Conservation (phyloP, 2,888 invertebrate species). For the Furcula furcula region DNA sequence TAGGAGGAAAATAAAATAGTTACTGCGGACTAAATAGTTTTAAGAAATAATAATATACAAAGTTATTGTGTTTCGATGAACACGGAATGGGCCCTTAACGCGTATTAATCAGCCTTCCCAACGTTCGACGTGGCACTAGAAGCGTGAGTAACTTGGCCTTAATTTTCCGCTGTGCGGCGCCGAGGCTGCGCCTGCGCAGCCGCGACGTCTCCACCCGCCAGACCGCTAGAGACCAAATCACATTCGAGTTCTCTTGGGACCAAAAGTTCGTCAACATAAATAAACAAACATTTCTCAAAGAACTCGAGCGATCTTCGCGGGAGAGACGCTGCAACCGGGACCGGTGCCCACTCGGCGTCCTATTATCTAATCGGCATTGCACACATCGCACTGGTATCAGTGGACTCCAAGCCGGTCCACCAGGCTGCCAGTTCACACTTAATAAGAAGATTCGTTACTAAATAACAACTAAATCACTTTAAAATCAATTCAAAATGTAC, state of each 20-base stretch:
- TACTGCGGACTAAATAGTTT: conserved; percentile 61
- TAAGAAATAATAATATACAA: conserved; percentile 64
- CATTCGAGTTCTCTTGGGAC: background rate
- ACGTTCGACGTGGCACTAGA: conserved; percentile 56
- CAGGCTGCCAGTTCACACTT: conserved; percentile 71
- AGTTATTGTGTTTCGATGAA: conserved; percentile 61
- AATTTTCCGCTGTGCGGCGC: conserved; percentile 23
- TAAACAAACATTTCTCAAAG: background rate
- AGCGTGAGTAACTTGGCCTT: conserved; percentile 32
- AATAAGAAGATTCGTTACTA: conserved; percentile 78
- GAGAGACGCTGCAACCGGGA: background rate
- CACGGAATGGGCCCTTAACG: conserved; percentile 71
- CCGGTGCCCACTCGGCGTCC: conserved; percentile 13
- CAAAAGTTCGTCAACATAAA: background rate
- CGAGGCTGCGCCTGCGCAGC: conserved; percentile 9
- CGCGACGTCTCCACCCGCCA: background rate
- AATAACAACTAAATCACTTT: conserved; percentile 82
- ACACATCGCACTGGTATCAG: conserved; percentile 75
- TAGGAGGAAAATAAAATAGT: conserved; percentile 63
- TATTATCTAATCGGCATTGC: conserved; percentile 65
- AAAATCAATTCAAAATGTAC: conserved; percentile 81
- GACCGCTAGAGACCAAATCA: background rate
- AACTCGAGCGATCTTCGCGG: background rate
- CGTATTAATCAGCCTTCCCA: conserved; percentile 58
- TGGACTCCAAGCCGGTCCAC: conserved; percentile 58